phyloP scores from a whole-genome alignment of 1,140 invertebrate species.

The Liolophura sinensis region DNA sequence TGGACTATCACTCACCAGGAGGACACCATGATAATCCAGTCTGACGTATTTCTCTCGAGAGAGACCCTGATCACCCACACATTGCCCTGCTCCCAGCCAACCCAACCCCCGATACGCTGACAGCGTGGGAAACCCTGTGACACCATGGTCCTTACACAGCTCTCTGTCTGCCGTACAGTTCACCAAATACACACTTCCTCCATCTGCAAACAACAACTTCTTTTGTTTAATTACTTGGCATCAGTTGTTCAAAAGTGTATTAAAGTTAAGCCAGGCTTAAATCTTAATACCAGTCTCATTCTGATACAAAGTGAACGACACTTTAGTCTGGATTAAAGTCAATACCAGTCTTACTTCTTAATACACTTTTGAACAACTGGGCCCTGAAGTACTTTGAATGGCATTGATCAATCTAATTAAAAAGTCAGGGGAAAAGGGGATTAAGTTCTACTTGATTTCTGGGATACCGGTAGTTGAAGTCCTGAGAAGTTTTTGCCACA shows the following conservation, averaged over 20 bases:
- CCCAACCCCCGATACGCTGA: slow-evolving; percentile 30
- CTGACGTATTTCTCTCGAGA: slow-evolving; percentile 17
- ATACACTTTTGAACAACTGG: no score
- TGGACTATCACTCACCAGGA: slow-evolving; percentile 18
- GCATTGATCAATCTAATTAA: neutral
- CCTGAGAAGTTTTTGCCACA: no score
- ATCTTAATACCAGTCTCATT: no score
- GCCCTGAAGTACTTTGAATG: neutral
- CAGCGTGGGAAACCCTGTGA: slow-evolving; percentile 30
- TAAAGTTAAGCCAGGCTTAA: no score
- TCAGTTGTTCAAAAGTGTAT: no score
- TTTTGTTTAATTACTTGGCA: neutral
- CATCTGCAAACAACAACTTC: slow-evolving; percentile 25
- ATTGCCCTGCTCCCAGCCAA: slow-evolving; percentile 23
- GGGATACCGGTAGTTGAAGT: neutral
- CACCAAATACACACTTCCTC: slow-evolving; percentile 29
- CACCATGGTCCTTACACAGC: slow-evolving; percentile 22
- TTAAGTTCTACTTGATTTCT: neutral
- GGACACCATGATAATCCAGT: slow-evolving; percentile 33
- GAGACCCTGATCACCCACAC: slow-evolving; percentile 17
- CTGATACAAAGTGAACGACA: no score
- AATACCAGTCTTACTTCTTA: no score
- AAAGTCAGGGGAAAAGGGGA: neutral
- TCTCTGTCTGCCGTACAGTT: slow-evolving; percentile 29
- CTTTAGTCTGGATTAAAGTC: no score